Percentiles rank a stretch among this genome's conserved stretches.
These are phyloP conservation scores for western clawed frog (Xenopus tropicalis) DNA, from an alignment of 2,113 vertebrate species.

Conservation along the genomic window DNA sequence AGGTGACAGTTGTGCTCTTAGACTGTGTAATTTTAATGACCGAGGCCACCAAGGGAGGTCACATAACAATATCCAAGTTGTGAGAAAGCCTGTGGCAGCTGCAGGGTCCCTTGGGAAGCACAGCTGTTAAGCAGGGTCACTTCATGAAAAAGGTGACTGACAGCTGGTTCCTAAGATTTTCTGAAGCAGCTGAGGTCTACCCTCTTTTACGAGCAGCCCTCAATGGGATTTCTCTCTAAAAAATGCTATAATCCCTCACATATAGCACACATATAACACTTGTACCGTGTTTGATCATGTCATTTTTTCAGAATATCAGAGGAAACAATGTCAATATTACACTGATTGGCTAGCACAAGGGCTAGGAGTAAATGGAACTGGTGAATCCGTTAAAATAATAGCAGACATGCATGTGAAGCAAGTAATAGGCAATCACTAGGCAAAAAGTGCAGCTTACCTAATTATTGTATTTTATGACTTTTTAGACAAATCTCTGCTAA, in stretches of 20 bases:
- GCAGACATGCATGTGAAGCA: too few species aligned
- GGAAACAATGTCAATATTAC: too few species aligned
- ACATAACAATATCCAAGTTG: neutral
- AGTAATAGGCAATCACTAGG: too few species aligned
- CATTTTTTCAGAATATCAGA: neutral
- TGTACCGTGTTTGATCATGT: neutral
- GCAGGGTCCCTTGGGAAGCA: neutral
- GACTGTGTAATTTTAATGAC: neutral
- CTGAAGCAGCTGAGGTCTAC: slow-evolving; percentile 7
- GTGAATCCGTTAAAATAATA: too few species aligned
- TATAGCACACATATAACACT: neutral
- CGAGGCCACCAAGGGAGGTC: neutral
- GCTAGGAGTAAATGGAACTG: too few species aligned
- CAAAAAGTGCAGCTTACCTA: too few species aligned
- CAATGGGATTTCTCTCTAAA: too few species aligned
- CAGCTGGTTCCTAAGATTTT: slow-evolving; percentile 2
- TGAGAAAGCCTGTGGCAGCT: neutral
- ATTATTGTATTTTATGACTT: too few species aligned
- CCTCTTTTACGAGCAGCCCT: too few species aligned
- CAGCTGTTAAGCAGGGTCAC: neutral
- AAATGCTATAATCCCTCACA: too few species aligned
- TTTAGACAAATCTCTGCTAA: too few species aligned
- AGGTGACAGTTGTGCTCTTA: neutral
- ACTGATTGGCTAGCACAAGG: too few species aligned
- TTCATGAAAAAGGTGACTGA: neutral